phyloP scores from a whole-genome alignment of 2,113 vertebrate species.

The Neodon shergylaensis region DNA sequence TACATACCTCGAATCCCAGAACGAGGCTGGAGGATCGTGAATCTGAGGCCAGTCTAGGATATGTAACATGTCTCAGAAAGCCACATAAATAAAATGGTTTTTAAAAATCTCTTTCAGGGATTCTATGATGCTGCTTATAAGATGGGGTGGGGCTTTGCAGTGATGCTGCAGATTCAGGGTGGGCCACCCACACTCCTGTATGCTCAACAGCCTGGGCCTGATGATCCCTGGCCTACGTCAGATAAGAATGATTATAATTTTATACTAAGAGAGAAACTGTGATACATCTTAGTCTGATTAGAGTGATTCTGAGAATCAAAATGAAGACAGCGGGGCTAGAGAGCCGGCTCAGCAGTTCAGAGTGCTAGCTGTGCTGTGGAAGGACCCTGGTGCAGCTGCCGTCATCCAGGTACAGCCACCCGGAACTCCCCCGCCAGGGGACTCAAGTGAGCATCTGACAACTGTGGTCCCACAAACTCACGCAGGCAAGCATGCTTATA shows the following conservation, averaged over 20 bases:
- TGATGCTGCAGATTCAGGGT: too few relatives aligned
- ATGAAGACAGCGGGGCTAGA: not conserved
- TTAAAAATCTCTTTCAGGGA: not conserved
- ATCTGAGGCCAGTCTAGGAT: not conserved
- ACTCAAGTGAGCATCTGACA: not conserved
- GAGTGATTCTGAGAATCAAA: not conserved
- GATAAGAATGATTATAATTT: not conserved
- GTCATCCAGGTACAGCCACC: not conserved
- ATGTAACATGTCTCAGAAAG: not conserved
- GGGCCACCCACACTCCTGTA: not conserved
- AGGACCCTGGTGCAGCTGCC: not conserved
- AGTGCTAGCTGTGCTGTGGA: not conserved
- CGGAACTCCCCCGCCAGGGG: not conserved
- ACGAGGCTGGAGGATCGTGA: not conserved
- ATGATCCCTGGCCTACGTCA: too few relatives aligned
- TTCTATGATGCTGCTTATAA: not conserved
- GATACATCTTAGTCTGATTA: not conserved
- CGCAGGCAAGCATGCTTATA: not conserved
- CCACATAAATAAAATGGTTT: not conserved
- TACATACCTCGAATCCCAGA: not conserved
- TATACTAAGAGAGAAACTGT: not conserved
- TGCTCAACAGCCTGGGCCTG: not conserved
- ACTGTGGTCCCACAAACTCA: not conserved
- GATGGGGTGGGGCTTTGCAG: not conserved
- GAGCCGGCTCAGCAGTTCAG: not conserved